Base-by-base conservation (phyloP, 2,113 vertebrate species). In the Elephantulus edwardii region DNA sequence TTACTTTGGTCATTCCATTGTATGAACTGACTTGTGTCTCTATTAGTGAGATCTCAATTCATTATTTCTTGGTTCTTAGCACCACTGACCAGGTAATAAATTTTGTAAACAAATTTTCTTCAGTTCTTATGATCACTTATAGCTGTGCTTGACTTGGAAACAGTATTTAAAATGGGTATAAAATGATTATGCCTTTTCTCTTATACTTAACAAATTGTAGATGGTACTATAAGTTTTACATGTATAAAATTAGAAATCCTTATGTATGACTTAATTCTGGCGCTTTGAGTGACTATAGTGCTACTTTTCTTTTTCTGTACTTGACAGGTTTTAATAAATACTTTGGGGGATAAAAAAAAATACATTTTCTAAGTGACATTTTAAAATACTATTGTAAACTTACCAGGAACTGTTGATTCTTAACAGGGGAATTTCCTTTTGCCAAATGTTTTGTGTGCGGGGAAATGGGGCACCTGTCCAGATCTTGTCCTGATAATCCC, bases 401-500 rank as follows among this genome's bases (percentile, higher is more conserved):
- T 88, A 79, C 78, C 11, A 71, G 54, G 88, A 84, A 16, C 19
- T 28, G 33, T 16, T 92, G 89, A 76, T 88, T 90, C 75, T 98
- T 96, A n/a, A 77, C 97, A 99, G 99, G 99, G 40, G 97, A 98
- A 24, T 98, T 98, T 96, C 99, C 99, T 4, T 99, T 98, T 75
- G 99, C 99, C 30, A 99, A 99, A 90, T 99, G 99, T 96, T 99
- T 99, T 97, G 99, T 99, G 97, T 99, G 99, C 88, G 97, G 98
- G 68, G 97, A 99, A 96, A 98, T 98, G 93, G 99, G 99, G 0
- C 99, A 99, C 94, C 91, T 99, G 11, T 99, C 99, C 1, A 98
- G 98, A 44, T 98, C 98, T 0, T 99, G 99, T 90, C 98, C 99
- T 0, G 99, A 99, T 85, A 99, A 99, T 92, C 98, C 99, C 38